These are phyloP conservation scores for Gila orcuttii DNA, from an alignment of 2,113 vertebrate species.

Conservation along the genomic window DNA sequence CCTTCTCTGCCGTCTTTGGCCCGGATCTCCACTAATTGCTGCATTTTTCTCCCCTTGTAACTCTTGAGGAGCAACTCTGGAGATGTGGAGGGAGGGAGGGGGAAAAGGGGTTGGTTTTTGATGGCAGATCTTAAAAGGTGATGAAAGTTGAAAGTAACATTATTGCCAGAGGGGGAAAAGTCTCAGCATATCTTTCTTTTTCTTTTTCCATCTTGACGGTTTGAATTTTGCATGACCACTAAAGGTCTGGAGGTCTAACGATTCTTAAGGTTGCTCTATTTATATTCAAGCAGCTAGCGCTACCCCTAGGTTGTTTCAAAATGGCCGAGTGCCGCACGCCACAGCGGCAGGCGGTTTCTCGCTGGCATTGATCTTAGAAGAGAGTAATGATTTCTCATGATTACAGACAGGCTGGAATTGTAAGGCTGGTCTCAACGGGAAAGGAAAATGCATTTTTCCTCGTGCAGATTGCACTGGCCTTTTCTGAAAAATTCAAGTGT, in stretches of 20 bases:
- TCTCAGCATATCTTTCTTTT: conserved; percentile 32
- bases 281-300: conserved; percentile 43
- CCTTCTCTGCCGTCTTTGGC: neutral
- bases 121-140: conserved; percentile 47
- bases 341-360: conserved; percentile 18
- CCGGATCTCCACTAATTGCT: conserved; percentile 41
- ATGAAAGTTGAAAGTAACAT: conserved; percentile 55
- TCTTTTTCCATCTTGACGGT: conserved; percentile 47
- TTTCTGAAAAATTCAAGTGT: conserved; percentile 22
- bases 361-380: conserved; percentile 43
- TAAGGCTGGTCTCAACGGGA: conserved; percentile 24
- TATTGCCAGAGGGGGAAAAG: conserved; percentile 48
- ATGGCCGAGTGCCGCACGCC: conserved; percentile 27
- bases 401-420: conserved; percentile 47
- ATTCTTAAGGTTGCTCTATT: conserved; percentile 52
- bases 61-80: neutral
- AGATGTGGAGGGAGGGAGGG: neutral
- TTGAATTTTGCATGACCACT: conserved; percentile 63
- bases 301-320: conserved; percentile 51
- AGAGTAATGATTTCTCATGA: conserved; percentile 53
- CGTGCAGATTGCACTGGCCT: neutral
- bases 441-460: conserved; percentile 23
- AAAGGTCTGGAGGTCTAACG: conserved; percentile 50
- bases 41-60: conserved; percentile 42
- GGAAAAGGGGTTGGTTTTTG: conserved; percentile 30